Conservation (phyloP, 2,888 invertebrate genomes). For the Drosophila nigritarsus region DNA sequence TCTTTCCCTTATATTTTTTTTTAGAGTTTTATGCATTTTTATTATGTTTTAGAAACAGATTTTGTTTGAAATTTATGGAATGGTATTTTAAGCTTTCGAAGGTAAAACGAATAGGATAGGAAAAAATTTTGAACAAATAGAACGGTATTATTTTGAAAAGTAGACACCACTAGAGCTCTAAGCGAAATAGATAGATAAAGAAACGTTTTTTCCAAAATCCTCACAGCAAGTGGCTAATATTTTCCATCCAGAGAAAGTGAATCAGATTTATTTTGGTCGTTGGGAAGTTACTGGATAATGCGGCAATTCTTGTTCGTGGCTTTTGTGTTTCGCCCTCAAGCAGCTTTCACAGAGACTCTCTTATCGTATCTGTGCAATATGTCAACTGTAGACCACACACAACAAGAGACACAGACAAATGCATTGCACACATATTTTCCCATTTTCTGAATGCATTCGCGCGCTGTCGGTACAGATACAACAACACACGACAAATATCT, state of each 20-base stretch:
- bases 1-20: neutral
- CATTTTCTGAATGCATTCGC: constrained; percentile 50
- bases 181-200: neutral
- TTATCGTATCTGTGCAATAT: constrained; percentile 62
- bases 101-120: neutral
- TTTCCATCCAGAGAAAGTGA: constrained; percentile 25
- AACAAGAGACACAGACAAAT: constrained; percentile 43
- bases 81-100: neutral
- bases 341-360: constrained; percentile 16
- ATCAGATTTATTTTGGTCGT: neutral
- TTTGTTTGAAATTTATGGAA: constrained; percentile 17
- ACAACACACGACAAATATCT: constrained; percentile 12
- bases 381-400: constrained; percentile 48
- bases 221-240: neutral
- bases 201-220: neutral
- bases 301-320: constrained; percentile 2
- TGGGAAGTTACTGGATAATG: constrained; percentile 8
- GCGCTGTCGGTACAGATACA: constrained; percentile 29
- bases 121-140: neutral
- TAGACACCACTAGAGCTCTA: neutral
- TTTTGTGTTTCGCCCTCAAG: constrained; percentile 8
- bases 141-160: neutral
- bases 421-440: constrained; percentile 42
- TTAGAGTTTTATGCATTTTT: constrained; percentile 14
- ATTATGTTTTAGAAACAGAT: constrained; percentile 21